Conservation (phyloP, 2,888 invertebrate species). For the Itoplectis maculator region DNA sequence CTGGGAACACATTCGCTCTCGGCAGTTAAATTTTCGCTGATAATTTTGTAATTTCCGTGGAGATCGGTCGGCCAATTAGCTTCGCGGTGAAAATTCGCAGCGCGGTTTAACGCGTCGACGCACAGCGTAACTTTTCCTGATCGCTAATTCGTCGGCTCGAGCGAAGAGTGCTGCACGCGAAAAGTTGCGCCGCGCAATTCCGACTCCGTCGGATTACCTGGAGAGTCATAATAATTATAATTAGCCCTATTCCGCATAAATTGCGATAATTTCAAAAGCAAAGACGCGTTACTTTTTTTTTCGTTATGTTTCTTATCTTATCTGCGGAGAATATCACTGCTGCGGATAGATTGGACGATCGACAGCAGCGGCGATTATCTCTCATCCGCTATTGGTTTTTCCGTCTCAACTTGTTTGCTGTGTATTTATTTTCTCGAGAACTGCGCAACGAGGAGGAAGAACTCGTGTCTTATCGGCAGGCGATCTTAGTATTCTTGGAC, state of each 20-base stretch:
- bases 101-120: slow-evolving; percentile 30
- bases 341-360: too few relatives aligned
- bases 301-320: not conserved
- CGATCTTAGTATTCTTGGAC: too few relatives aligned
- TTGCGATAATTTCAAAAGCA: slow-evolving; percentile 9
- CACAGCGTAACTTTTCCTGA: slow-evolving; percentile 44
- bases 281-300: not conserved
- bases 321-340: not conserved
- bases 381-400: not conserved
- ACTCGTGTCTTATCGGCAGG: too few relatives aligned
- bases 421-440: not conserved
- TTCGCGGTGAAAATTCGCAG: slow-evolving; percentile 33
- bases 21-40: slow-evolving; percentile 9
- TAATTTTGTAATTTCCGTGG: not conserved
- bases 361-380: not conserved
- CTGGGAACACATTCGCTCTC: not conserved
- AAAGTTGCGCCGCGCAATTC: too few relatives aligned
- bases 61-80: slow-evolving; percentile 29
- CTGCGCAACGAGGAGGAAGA: too few relatives aligned
- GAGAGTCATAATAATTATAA: slow-evolving; percentile 21
- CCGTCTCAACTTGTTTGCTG: not conserved
- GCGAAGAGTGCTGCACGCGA: too few relatives aligned
- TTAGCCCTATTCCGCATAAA: not conserved
- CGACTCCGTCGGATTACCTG: not conserved
- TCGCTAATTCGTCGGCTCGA: slow-evolving; percentile 9